A percentile compares a stretch with the other conserved stretches of the same genome.
Conservation (phyloP, 1,140 invertebrate species). For the Geopemphigus sp. region DNA sequence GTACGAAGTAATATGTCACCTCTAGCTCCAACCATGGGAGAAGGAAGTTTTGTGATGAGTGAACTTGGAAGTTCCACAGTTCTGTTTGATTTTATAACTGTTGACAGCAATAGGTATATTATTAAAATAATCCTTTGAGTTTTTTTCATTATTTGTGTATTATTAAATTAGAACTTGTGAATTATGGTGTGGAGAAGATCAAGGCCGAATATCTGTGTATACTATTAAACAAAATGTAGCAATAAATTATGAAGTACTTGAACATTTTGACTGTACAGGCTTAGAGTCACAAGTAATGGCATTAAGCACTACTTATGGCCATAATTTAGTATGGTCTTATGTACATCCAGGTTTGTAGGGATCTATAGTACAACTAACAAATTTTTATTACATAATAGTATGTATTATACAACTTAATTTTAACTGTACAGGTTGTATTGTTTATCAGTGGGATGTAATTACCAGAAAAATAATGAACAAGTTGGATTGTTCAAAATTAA, state of each 20-base stretch:
- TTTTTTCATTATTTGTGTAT: background rate
- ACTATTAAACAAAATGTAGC: conserved; percentile 62
- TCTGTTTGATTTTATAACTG: conserved; percentile 62
- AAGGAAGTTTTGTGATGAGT: conserved; percentile 72
- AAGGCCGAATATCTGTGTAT: conserved; percentile 72
- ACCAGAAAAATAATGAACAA: conserved; percentile 70
- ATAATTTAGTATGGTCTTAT: conserved; percentile 71
- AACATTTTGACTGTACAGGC: conserved; percentile 62
- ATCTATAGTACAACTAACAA: background rate
- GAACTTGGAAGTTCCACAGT: conserved; percentile 69
- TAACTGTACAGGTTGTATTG: conserved; percentile 66
- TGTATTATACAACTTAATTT: background rate
- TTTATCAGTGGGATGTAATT: conserved; percentile 78
- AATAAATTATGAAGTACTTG: conserved; percentile 62
- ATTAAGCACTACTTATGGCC: conserved; percentile 59
- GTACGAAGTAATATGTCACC: conserved; percentile 64
- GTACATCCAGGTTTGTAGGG: conserved; percentile 62
- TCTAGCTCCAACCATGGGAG: conserved; percentile 62
- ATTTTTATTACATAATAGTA: background rate
- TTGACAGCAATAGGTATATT: conserved; percentile 55
- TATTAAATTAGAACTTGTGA: conserved; percentile 59
- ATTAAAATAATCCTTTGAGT: background rate
- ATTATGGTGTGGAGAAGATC: conserved; percentile 74
- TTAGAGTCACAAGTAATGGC: conserved; percentile 65
- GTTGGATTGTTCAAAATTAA: conserved; percentile 86